phyloP scores from a whole-genome alignment of 2,888 invertebrate species.

The Meliscaeva auricollis region DNA sequence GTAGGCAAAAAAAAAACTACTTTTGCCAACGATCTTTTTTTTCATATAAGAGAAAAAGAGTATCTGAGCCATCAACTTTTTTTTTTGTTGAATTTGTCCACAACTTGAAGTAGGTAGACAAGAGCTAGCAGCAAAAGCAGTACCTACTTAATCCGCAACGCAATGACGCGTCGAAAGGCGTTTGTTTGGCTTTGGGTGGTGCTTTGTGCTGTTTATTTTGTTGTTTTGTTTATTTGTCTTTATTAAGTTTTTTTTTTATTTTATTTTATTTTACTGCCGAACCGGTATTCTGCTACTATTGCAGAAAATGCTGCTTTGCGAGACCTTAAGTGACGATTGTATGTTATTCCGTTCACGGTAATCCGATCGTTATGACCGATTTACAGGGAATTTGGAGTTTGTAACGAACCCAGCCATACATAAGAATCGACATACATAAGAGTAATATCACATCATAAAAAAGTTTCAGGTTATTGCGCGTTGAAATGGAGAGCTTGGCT shows the following conservation, averaged over 20 bases:
- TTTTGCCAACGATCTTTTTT: conserved; percentile 42
- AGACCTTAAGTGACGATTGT: conserved; percentile 65
- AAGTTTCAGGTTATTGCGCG: conserved; percentile 65
- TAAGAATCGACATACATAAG: conserved; percentile 1
- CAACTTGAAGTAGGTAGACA: conserved; percentile 61
- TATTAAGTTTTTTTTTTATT: not conserved
- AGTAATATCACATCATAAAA: conserved; percentile 55
- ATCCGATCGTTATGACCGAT: conserved; percentile 72
- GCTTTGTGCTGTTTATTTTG: conserved; percentile 14
- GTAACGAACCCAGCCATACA: conserved; percentile 30
- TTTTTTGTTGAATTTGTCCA: conserved; percentile 17
- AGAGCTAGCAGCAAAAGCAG: conserved; percentile 18
- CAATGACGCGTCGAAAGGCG: conserved; percentile 31
- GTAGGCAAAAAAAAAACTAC: no score
- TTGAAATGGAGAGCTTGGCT: conserved; percentile 63
- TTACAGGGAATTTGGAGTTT: conserved; percentile 66
- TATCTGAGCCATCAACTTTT: conserved; percentile 63
- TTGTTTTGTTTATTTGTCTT: not conserved
- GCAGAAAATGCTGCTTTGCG: conserved; percentile 50
- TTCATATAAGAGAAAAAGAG: conserved; percentile 3
- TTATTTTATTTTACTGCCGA: conserved; percentile 1
- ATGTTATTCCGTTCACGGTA: conserved; percentile 72
- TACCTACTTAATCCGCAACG: conserved; percentile 27
- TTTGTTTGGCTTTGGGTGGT: conserved; percentile 39
- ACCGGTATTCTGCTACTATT: conserved; percentile 54